Conservation (phyloP, 1,140 invertebrate genomes). For the Heliconius hermathena region DNA sequence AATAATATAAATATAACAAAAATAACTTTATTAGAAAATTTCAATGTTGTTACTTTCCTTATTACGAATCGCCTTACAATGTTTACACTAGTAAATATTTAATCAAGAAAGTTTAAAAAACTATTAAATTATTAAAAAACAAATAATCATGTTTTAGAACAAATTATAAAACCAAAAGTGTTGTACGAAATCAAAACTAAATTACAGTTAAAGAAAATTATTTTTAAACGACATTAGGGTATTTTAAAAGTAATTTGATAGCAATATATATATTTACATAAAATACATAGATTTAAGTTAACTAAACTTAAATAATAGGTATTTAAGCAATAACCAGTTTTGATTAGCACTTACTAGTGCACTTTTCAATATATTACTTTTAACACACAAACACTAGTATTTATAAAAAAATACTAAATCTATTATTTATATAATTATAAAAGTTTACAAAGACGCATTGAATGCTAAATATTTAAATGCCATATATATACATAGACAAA, state of each 20-base stretch:
- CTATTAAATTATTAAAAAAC: not conserved
- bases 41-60: conserved; percentile 43
- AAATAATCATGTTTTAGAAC: not conserved
- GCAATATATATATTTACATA: conserved; percentile 13
- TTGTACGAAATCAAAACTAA: not conserved
- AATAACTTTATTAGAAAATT: conserved; percentile 69
- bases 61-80: not conserved
- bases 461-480: conserved; percentile 1
- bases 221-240: not conserved
- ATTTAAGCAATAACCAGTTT: not conserved
- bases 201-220: not conserved
- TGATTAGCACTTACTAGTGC: conserved; percentile 12
- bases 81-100: conserved; percentile 26
- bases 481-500: not conserved
- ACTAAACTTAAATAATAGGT: not conserved
- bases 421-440: not conserved
- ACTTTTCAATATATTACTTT: not conserved
- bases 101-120: conserved; percentile 5
- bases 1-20: conserved; percentile 49
- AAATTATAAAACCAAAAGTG: not conserved
- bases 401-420: not conserved
- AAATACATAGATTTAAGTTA: not conserved
- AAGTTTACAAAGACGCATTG: not conserved
- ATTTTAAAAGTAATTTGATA: not conserved
- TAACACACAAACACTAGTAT: not conserved